These are phyloP conservation scores for Lasioglossum figueresi DNA, from an alignment of 2,888 invertebrate species.

Conservation along the genomic window DNA sequence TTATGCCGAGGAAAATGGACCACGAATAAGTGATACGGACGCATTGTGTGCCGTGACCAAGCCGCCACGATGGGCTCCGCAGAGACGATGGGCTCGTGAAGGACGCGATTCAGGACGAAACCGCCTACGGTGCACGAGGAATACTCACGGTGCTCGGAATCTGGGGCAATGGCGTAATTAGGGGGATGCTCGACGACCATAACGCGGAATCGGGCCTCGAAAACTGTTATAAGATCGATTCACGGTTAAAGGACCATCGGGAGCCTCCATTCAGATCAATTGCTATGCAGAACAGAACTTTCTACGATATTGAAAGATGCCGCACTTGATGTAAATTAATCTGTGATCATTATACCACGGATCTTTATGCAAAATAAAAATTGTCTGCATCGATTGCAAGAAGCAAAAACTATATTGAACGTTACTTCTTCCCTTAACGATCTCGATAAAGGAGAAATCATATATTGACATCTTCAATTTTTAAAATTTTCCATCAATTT, in stretches of 20 bases:
- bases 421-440: no score
- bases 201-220: background rate
- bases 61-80: slow-evolving; percentile 47
- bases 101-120: slow-evolving; percentile 58
- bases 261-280: background rate
- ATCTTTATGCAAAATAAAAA: no score
- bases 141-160: slow-evolving; percentile 51
- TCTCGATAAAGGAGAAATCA: no score
- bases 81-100: slow-evolving; percentile 25
- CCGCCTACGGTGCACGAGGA: slow-evolving; percentile 27
- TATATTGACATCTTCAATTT: no score
- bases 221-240: background rate
- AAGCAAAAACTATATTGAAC: no score
- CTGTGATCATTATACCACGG: no score
- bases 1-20: slow-evolving; percentile 78
- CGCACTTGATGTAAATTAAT: no score
- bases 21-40: slow-evolving; percentile 82
- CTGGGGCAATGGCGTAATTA: slow-evolving; percentile 62
- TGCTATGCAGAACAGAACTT: background rate
- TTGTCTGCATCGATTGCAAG: no score
- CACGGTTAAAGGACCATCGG: background rate
- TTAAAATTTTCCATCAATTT: no score
- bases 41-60: slow-evolving; percentile 73
- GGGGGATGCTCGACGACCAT: background rate
- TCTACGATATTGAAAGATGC: no score